Conservation (phyloP, 2,113 vertebrate species). For the Chloroceryle aenea region DNA sequence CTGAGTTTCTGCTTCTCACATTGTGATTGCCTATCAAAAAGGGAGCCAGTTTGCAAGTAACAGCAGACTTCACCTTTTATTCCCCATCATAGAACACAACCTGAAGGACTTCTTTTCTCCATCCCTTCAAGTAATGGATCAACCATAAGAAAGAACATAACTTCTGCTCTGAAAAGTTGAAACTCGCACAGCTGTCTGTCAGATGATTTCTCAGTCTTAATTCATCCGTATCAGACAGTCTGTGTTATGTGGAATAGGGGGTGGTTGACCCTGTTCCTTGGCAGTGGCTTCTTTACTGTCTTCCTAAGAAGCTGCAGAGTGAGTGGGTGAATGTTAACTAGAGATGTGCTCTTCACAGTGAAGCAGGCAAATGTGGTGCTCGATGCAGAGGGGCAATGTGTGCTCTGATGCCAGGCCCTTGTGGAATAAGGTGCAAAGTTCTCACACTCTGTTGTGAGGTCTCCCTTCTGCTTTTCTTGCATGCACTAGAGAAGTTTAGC, state of each 20-base stretch:
- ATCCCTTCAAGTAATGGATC: neutral
- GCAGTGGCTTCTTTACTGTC: neutral
- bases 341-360: neutral
- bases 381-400: neutral
- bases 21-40: neutral
- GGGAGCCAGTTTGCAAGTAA: neutral
- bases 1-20: neutral
- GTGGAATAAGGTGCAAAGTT: neutral
- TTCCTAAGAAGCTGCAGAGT: neutral
- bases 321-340: neutral
- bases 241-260: neutral
- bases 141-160: neutral
- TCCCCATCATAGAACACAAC: neutral
- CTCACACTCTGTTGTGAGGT: neutral
- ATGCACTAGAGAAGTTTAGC: neutral
- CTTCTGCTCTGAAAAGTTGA: neutral
- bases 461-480: neutral
- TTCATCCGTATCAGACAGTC: neutral
- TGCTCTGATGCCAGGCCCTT: neutral
- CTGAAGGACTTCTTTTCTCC: neutral
- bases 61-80: neutral
- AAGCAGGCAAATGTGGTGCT: neutral
- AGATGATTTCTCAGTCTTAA: neutral
- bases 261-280: neutral
- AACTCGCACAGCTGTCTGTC: neutral